These are phyloP conservation scores for human DNA, from an alignment of 2,113 vertebrate genomes.

Conservation along the genomic window DNA sequence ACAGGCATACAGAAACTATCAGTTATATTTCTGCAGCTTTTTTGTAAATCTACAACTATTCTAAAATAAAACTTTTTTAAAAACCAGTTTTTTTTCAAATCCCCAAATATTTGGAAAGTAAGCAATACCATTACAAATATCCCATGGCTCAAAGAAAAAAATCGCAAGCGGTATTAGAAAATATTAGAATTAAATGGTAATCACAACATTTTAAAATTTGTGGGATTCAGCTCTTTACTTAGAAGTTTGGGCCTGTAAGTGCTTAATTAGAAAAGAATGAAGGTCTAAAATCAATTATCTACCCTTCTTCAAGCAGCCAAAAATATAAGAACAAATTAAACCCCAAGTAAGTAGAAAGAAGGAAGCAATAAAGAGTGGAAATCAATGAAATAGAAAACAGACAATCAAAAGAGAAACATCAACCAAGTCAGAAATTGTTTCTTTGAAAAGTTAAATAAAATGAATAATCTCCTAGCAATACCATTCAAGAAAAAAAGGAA, in stretches of 20 bases:
- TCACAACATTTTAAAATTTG: background rate
- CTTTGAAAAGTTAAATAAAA: background rate
- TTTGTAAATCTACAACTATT: background rate
- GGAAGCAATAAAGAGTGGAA: background rate
- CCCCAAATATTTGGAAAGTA: background rate
- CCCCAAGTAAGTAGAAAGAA: background rate
- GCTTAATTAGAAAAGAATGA: background rate
- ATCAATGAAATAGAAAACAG: background rate
- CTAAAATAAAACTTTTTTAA: background rate
- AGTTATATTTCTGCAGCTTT: background rate
- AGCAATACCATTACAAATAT: background rate
- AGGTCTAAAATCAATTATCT: background rate
- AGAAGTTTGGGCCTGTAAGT: background rate
- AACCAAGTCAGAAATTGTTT: background rate
- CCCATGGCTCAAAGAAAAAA: background rate
- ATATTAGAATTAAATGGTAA: background rate
- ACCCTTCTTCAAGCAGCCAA: background rate
- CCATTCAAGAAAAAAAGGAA: background rate
- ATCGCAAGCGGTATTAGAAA: background rate
- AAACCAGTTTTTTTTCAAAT: background rate
- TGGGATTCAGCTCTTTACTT: background rate
- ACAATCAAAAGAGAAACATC: background rate
- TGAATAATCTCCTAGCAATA: background rate
- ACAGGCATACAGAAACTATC: background rate
- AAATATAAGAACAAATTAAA: background rate